phyloP scores from a whole-genome alignment of 1,140 invertebrate species.

The Meloidogyne floridensis region DNA sequence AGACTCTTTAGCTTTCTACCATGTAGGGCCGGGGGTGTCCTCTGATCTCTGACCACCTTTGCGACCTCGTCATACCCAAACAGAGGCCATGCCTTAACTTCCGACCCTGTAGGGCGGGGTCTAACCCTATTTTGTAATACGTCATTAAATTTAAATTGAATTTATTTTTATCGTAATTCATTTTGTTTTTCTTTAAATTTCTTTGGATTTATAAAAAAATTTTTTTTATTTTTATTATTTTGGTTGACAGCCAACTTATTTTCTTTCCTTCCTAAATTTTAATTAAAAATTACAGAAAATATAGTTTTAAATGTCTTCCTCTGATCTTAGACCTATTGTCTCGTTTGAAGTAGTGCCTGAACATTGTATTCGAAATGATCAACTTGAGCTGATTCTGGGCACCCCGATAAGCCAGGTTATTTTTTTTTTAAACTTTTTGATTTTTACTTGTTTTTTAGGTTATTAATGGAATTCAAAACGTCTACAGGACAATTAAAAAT shows the following conservation, averaged over 20 bases:
- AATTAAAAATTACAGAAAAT: conserved; percentile 6
- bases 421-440: neutral
- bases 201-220: neutral
- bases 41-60: no score
- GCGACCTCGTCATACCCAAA: no score
- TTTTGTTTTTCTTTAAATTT: neutral
- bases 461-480: conserved; percentile 56
- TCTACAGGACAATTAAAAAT: conserved; percentile 51
- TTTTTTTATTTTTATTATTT: neutral
- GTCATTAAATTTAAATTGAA: no score
- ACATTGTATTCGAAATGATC: conserved; percentile 56
- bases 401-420: conserved; percentile 60
- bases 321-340: conserved; percentile 7
- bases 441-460: conserved; percentile 2
- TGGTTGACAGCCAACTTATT: neutral
- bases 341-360: conserved; percentile 61
- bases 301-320: neutral
- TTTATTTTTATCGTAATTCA: neutral
- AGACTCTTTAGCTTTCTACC: no score
- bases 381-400: conserved; percentile 58
- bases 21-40: no score
- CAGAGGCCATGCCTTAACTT: no score
- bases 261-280: neutral
- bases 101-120: no score
- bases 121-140: no score